A percentile compares a stretch with the other conserved stretches of the same genome.
These are phyloP conservation scores for Anthrax anthrax DNA, from an alignment of 2,888 invertebrate genomes.

Conservation along the genomic window DNA sequence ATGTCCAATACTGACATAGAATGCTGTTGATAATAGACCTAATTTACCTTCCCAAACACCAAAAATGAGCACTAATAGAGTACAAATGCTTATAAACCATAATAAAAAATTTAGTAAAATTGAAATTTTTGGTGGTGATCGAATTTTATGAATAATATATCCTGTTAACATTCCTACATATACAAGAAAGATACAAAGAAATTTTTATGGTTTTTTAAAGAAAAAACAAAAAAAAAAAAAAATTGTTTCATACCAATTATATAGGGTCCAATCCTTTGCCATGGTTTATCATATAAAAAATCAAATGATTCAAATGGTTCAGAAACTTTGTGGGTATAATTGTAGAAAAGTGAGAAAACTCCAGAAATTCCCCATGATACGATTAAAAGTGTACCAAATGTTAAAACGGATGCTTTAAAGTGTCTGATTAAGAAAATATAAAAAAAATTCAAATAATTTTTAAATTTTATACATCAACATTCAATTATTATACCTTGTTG, in stretches of 20 bases:
- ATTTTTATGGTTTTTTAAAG: background rate
- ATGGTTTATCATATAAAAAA: slow-evolving; percentile 70
- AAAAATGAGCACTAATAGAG: slow-evolving; percentile 49
- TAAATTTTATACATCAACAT: too few relatives aligned
- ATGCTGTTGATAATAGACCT: slow-evolving; percentile 48
- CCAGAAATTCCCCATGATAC: slow-evolving; percentile 66
- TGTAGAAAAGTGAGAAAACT: slow-evolving; percentile 55
- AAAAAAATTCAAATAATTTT: too few relatives aligned
- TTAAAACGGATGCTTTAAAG: slow-evolving; percentile 44
- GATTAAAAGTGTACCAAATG: slow-evolving; percentile 45
- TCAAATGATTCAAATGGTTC: slow-evolving; percentile 73
- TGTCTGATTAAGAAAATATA: slow-evolving; percentile 31
- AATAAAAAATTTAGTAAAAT: slow-evolving; percentile 41
- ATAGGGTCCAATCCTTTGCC: slow-evolving; percentile 69
- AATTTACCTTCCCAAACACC: slow-evolving; percentile 53
- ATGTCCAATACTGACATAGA: slow-evolving; percentile 61
- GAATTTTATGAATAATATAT: slow-evolving; percentile 53
- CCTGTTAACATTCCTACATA: slow-evolving; percentile 51
- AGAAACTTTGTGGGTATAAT: slow-evolving; percentile 60
- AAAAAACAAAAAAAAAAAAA: background rate
- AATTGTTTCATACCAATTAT: slow-evolving; percentile 46
- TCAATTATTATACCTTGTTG: slow-evolving; percentile 58
- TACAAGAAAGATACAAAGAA: slow-evolving; percentile 1
- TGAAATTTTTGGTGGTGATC: slow-evolving; percentile 47
- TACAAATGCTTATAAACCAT: slow-evolving; percentile 45